These are phyloP conservation scores for Physocephala rufipes DNA, from an alignment of 2,888 invertebrate species.

Conservation along the genomic window DNA sequence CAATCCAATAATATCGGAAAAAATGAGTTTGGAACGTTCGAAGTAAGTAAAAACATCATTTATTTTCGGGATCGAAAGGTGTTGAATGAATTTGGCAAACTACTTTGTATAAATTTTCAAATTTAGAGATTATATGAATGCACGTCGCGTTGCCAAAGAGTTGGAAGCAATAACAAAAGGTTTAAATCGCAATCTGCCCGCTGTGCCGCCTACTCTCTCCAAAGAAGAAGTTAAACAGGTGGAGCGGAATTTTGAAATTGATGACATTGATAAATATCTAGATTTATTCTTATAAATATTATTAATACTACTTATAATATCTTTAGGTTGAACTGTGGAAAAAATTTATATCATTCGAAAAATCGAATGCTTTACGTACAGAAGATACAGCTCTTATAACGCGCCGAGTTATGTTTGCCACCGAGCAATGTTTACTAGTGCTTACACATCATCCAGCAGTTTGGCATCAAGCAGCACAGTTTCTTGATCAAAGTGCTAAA, in stretches of 20 bases:
- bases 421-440: conserved; percentile 96
- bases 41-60: conserved; percentile 52
- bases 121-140: conserved; percentile 94
- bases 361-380: conserved; percentile 93
- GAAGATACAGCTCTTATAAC: conserved; percentile 96
- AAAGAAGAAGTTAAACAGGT: conserved; percentile 94
- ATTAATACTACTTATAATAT: too few relatives aligned
- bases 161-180: conserved; percentile 95
- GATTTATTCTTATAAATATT: too few relatives aligned
- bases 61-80: too few relatives aligned
- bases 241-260: conserved; percentile 20
- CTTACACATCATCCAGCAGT: conserved; percentile 98
- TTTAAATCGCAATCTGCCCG: conserved; percentile 93
- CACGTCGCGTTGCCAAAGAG: conserved; percentile 94
- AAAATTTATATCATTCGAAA: conserved; percentile 97
- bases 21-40: conserved; percentile 96
- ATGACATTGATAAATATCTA: too few relatives aligned
- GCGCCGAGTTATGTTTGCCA: conserved; percentile 96
- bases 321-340: conserved; percentile 95
- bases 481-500: conserved; percentile 93
- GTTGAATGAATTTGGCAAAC: too few relatives aligned
- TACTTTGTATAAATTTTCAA: conserved; percentile 7
- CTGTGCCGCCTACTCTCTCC: conserved; percentile 92
- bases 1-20: conserved; percentile 83
- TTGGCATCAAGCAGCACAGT: conserved; percentile 99